Evolutionary conservation across 2,113 vertebrate genomes (phyloP).

Genomic region (Greenwoodochromis staneri): DNA sequence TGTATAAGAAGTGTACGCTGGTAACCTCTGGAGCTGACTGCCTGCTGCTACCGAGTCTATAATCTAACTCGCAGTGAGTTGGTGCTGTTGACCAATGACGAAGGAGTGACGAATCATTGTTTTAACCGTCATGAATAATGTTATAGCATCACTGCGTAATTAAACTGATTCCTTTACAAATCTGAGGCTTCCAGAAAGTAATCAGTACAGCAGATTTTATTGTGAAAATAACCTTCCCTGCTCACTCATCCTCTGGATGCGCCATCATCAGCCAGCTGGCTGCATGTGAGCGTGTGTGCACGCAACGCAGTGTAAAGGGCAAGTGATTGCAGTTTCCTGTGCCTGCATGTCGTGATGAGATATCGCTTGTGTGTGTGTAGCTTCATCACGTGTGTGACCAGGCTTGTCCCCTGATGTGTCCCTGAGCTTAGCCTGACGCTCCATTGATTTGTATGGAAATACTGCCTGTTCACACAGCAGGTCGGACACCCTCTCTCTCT

Average conservation of each 20-base stretch:
- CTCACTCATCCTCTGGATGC: slow-evolving; percentile 2
- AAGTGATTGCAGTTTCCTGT: slow-evolving; percentile 42
- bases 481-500: slow-evolving; percentile 1
- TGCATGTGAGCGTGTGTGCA: neutral
- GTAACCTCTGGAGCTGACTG: neutral
- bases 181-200: neutral
- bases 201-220: slow-evolving; percentile 4
- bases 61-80: neutral
- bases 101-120: neutral
- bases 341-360: slow-evolving; percentile 5
- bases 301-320: slow-evolving; percentile 18
- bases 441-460: slow-evolving; percentile 72
- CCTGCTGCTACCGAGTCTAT: neutral
- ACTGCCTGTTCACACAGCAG: slow-evolving; percentile 63
- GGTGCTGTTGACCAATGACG: neutral
- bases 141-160: neutral
- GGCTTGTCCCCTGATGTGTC: slow-evolving; percentile 44
- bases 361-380: neutral
- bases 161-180: neutral
- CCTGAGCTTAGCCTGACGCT: slow-evolving; percentile 47
- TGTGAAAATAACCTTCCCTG: slow-evolving; percentile 29
- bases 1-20: neutral
- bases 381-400: slow-evolving; percentile 37
- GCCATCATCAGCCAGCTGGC: slow-evolving; percentile 20
- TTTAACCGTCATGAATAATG: neutral